Conservation (phyloP, 2,888 invertebrate genomes). For the Ennomos erosarius region DNA sequence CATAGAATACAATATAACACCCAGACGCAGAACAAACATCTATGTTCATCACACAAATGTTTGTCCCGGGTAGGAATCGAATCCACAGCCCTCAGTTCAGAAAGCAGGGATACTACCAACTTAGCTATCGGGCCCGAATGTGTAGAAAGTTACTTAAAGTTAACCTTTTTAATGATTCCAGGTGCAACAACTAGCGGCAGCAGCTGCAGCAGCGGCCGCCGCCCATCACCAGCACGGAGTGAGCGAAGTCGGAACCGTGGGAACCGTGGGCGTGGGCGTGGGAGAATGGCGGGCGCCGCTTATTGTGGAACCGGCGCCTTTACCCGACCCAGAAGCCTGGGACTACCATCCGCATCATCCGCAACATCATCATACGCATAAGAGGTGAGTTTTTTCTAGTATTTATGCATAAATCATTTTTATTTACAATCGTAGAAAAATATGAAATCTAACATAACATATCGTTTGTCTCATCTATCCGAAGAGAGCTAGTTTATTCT, state of each 20-base stretch:
- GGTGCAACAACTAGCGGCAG: conserved; percentile 92
- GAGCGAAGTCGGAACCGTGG: conserved; percentile 44
- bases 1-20: too few species aligned
- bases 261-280: conserved; percentile 57
- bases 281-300: conserved; percentile 95
- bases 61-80: too few species aligned
- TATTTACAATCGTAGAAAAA: not conserved
- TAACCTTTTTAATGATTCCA: conserved; percentile 45
- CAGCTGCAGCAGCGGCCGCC: conserved; percentile 91
- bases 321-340: conserved; percentile 76
- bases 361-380: conserved; percentile 70
- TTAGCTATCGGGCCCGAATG: too few species aligned
- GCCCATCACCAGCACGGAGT: conserved; percentile 90
- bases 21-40: too few species aligned
- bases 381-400: conserved; percentile 60
- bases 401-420: not conserved
- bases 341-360: conserved; percentile 72
- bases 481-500: too few species aligned
- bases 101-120: too few species aligned
- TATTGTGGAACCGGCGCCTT: conserved; percentile 88
- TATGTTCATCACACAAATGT: too few species aligned
- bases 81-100: too few species aligned
- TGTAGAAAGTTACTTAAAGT: too few species aligned
- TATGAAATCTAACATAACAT: too few species aligned
- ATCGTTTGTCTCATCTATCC: too few species aligned